phyloP scores from a whole-genome alignment of 2,888 invertebrate genomes.

The Carabus problematicus region DNA sequence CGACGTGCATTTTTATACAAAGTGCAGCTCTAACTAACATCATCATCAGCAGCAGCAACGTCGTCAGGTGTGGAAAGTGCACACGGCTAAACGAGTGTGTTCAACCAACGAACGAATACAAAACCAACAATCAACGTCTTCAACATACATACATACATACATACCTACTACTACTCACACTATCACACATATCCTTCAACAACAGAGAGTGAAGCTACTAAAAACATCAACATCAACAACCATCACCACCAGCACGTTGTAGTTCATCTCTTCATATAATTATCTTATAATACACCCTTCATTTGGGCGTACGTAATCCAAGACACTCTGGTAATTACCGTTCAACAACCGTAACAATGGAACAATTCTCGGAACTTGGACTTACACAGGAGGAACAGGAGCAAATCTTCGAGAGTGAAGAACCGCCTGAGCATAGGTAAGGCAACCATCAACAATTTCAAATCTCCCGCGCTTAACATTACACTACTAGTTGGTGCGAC shows the following conservation, averaged over 20 bases:
- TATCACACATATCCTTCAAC: background rate
- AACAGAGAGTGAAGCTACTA: background rate
- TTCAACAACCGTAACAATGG: conserved; percentile 63
- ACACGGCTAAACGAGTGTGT: background rate
- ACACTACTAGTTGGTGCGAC: background rate
- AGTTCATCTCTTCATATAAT: conserved; percentile 1
- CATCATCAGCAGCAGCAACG: too few species aligned
- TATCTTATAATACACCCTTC: background rate
- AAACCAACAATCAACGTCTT: background rate
- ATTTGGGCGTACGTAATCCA: conserved; percentile 11
- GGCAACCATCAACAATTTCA: conserved; percentile 45
- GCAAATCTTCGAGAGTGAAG: conserved; percentile 75
- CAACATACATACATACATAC: background rate
- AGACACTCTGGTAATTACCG: conserved; percentile 41
- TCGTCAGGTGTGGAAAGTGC: too few species aligned
- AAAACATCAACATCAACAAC: background rate
- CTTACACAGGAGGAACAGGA: conserved; percentile 75
- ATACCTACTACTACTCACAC: background rate
- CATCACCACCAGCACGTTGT: background rate
- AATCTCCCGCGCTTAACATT: conserved; percentile 13
- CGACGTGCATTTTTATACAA: background rate
- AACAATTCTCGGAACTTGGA: conserved; percentile 74
- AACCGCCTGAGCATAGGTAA: conserved; percentile 67
- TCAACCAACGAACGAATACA: background rate
- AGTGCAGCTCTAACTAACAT: too few species aligned